These are phyloP conservation scores for Tinea semifulvella DNA, from an alignment of 2,888 invertebrate species.

Conservation along the genomic window DNA sequence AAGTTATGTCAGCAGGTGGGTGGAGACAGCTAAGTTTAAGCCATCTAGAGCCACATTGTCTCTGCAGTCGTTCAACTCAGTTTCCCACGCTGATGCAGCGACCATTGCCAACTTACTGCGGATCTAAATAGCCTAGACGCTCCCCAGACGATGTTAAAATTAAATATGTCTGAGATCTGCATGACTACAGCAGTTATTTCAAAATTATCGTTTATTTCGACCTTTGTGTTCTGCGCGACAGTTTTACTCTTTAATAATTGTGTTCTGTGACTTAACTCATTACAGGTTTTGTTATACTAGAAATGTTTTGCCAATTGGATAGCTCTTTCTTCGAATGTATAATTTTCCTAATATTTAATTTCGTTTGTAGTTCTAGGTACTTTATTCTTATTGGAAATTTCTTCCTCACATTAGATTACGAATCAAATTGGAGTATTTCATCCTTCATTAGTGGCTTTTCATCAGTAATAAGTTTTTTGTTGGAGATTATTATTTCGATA, in stretches of 20 bases:
- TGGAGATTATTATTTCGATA: no score
- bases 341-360: no score
- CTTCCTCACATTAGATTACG: no score
- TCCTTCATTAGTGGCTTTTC: no score
- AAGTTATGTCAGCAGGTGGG: conserved; percentile 30
- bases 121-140: conserved; percentile 64
- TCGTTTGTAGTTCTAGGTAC: no score
- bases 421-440: no score
- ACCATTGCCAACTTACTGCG: conserved; percentile 52
- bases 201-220: neutral
- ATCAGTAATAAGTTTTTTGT: no score
- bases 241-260: neutral
- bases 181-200: conserved; percentile 7
- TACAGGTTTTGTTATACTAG: no score
- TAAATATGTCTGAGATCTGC: conserved; percentile 29
- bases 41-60: conserved; percentile 49
- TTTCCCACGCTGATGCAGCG: conserved; percentile 52
- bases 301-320: no score
- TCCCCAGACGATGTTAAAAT: conserved; percentile 46
- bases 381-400: no score
- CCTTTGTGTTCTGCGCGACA: conserved; percentile 1
- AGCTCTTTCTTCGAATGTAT: no score
- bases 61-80: conserved; percentile 64
- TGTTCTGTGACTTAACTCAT: no score
- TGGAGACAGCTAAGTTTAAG: conserved; percentile 35